These are phyloP conservation scores for Biston stratarius DNA, from an alignment of 2,888 invertebrate species.

Conservation along the genomic window DNA sequence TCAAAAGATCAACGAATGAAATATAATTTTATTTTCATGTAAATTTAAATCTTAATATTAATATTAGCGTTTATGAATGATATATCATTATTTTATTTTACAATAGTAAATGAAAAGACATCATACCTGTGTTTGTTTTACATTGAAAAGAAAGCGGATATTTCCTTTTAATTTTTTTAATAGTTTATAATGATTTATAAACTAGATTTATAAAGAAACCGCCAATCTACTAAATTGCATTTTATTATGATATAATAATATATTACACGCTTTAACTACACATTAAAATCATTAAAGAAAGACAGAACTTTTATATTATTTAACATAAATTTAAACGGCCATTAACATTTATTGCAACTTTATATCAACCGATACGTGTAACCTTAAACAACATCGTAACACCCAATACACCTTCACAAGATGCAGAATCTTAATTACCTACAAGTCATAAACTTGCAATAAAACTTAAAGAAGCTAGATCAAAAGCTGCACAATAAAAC, in stretches of 20 bases:
- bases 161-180: too few species aligned
- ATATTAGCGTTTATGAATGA: too few species aligned
- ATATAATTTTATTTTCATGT: background rate
- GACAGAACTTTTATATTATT: background rate
- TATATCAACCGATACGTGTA: conserved; percentile 6
- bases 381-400: conserved; percentile 15
- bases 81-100: too few species aligned
- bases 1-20: conserved; percentile 32
- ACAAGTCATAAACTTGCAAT: conserved; percentile 39
- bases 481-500: conserved; percentile 51
- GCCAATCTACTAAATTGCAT: too few species aligned
- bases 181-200: too few species aligned
- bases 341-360: conserved; percentile 7
- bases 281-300: background rate
- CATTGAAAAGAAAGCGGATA: too few species aligned
- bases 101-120: too few species aligned
- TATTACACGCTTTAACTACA: too few species aligned
- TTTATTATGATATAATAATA: too few species aligned
- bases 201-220: too few species aligned
- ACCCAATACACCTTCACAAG: conserved; percentile 26
- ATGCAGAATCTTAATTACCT: conserved; percentile 29
- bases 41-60: too few species aligned
- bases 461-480: conserved; percentile 39
- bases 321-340: conserved; percentile 23
- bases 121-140: too few species aligned